Evolutionary conservation across 2,797 vertebrate species (phyloP).

Genomic region (Coendou prehensilis): DNA sequence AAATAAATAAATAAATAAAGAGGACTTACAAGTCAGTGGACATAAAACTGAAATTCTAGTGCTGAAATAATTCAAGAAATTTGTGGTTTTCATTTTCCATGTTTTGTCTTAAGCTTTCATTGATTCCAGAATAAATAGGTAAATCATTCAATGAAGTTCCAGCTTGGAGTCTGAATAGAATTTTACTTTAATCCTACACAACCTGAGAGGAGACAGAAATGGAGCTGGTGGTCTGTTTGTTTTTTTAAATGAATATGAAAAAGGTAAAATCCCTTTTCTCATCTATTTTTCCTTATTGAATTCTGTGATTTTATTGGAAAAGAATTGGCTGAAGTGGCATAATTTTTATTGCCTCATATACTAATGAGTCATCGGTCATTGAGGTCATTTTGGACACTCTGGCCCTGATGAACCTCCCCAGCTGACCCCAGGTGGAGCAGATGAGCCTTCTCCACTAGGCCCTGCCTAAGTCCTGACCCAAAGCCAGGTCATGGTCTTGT

Average conservation of each 20-base stretch:
- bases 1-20: background rate
- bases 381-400: too few relatives aligned
- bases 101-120: constrained; percentile 43
- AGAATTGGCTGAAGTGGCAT: background rate
- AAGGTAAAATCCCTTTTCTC: background rate
- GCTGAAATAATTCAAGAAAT: constrained; percentile 38
- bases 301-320: background rate
- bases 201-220: background rate
- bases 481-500: background rate
- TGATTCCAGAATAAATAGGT: constrained; percentile 17
- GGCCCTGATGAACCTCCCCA: fast-evolving
- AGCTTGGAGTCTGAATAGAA: background rate
- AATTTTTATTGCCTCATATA: constrained; percentile 3
- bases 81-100: constrained; percentile 43
- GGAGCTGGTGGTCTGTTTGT: background rate
- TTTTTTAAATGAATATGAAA: background rate
- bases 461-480: background rate
- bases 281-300: constrained; percentile 21
- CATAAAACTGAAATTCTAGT: constrained; percentile 14
- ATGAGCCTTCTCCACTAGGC: too few relatives aligned
- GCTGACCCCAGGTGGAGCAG: fast-evolving
- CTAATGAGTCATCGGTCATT: background rate
- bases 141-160: constrained; percentile 18
- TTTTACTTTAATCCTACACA: background rate
- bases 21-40: background rate